Base-by-base conservation (phyloP, 2,113 vertebrate species). In the Varanus salvator region DNA sequence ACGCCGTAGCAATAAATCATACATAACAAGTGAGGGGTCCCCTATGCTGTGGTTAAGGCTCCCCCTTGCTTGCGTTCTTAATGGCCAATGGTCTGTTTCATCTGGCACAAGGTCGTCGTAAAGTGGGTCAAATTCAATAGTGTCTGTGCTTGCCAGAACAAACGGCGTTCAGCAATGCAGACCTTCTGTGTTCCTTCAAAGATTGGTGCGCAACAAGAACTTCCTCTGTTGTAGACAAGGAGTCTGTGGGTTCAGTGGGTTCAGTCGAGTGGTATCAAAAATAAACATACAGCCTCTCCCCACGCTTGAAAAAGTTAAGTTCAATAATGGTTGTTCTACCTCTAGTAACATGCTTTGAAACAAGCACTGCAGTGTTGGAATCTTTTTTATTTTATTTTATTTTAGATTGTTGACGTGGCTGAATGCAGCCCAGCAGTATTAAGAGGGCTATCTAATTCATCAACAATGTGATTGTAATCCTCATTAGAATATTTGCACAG, bases 201-300 rank as follows among this genome's bases (percentile, higher is more conserved):
- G 27, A 34, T 84, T 95, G 90, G 93, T 91, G 50, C 57, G 34
- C 44, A 95, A 92, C 72, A 87, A 85, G 87, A 75, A 87, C 77
- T 91, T 93, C 91, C 89, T 96, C 80, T 94, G 29, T 54, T 94
- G 83, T 91, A 97, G 90, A 82, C 91, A 82, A 93, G 80, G 85
- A 95, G 90, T 89, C 91, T 90, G 69, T 86, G 93, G 72, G 78
- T 90, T 96, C 95, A 72, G 88, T 81, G 92, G 91, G 34, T 91
- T 94, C 94, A 89, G 72, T 27, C 95, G 92, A 94, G 95, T 92
- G 83, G 84, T 90, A 90, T 82, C 74, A 81, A 95, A 95, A 95
- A 93, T 91, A 94, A 93, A 94, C 11, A 71, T 19, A 21, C 19
- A 31, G 3, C 11, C 38, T 80, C 76, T 86, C 54, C 31, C 1